Percentiles rank a stretch among this genome's conserved stretches.
These are phyloP conservation scores for Tragelaphus imberbis DNA, from an alignment of 2,113 vertebrate genomes.

Conservation along the genomic window DNA sequence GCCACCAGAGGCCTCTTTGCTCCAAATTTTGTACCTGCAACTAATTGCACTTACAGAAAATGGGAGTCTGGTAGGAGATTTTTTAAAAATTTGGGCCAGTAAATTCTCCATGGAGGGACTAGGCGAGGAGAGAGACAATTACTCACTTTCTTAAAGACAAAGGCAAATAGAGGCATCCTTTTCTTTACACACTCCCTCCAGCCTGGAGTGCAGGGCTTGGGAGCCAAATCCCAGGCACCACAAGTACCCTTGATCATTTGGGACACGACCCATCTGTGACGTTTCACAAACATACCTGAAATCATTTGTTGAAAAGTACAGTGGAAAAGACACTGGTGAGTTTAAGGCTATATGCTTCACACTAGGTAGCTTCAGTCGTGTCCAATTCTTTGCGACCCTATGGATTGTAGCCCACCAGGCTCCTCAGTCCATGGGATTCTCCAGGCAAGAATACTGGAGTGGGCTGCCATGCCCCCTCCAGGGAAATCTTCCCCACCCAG, in stretches of 20 bases:
- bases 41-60: conserved; percentile 70
- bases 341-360: background rate
- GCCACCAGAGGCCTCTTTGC: conserved; percentile 71
- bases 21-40: conserved; percentile 74
- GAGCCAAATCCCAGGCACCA: background rate
- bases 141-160: conserved; percentile 65
- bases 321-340: background rate
- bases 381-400: background rate
- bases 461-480: background rate
- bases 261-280: background rate
- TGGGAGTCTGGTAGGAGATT: conserved; percentile 60
- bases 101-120: conserved; percentile 66
- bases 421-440: background rate
- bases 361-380: background rate
- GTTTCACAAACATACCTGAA: background rate
- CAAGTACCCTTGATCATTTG: background rate
- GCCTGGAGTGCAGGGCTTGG: background rate
- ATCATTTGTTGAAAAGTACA: background rate
- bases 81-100: conserved; percentile 72
- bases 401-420: background rate
- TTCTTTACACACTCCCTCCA: background rate
- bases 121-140: conserved; percentile 21
- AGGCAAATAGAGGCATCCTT: conserved; percentile 35
- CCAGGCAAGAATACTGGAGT: background rate
- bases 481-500: background rate